Evolutionary conservation across 2,797 vertebrate species (phyloP), one percentile per base, ranked within the genome.

Genomic region (Diplodus puntazzo): DNA sequence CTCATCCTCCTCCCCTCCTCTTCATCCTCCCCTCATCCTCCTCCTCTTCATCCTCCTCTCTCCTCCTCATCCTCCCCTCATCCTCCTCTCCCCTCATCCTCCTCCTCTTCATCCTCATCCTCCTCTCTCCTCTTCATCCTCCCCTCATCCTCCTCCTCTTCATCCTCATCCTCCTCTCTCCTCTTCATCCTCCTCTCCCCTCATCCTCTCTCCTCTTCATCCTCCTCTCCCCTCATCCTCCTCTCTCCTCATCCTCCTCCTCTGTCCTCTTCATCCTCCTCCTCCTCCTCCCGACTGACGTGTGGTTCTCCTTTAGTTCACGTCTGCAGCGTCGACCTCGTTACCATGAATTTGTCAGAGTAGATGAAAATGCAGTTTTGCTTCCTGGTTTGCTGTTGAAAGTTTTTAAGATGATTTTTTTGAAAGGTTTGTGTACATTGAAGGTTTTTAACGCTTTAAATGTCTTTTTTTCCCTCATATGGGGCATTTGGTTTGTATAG

Each of bases 371-470:
- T 87, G 77, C 79, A 83, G 82, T 84, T 82, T 75, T 7, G 71
- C 81, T 85, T 87, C 76, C 63, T 62, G 46, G 69, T 84, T 76
- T 84, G 76, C 65, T 79, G 65, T 77, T 74, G 72, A 80, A 71
- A 63, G 57, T 74, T 86, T 91, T 86, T 75, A 87, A 76, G 74
- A 73, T 65, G 66, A 67, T 39, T 78, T 81, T 81, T 86, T 81
- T 71, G 68, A 75, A 81, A 66, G 80, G 70, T 76, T 83, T 83
- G 83, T 81, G 83, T 83, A 81, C 77, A 80, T 85, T 73, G 74
- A 89, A 83, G 88, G 88, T 89, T 92, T 90, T 87, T 85, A 88
- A 86, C 13, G 89, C 91, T 92, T 92, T 91, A 89, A 85, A 50
- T 69, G 83, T 85, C 71, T 85, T 67, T 78, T 76, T 79, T 73